Evolutionary conservation across 2,888 invertebrate species (phyloP), one percentile per base, ranked within the genome.

Genomic region (Drosophila macrospina): DNA sequence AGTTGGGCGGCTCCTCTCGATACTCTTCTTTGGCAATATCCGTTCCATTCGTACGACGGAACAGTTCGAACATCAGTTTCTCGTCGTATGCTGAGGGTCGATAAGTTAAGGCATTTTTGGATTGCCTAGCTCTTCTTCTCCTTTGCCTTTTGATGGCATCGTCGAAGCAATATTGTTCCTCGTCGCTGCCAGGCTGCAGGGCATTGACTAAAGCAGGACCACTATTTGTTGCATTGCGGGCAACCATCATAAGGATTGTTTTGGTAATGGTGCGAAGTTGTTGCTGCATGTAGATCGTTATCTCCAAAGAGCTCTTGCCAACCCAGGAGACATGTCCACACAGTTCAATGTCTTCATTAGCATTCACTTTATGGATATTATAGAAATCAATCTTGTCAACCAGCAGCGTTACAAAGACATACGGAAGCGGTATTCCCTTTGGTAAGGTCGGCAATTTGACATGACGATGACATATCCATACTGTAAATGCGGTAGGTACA

Each of bases 281-380:
- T 90, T 96, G 95, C 77, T 95, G 95, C 48, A 96, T 88, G 92
- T 94, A 94, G 52, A 96, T 94, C 0, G 94, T 94, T 5, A 95
- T 93, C 91, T 96, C 96, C 90, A 96, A 92, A 0, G 96, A 95
- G 6, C 95, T 94, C 52, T 89, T 93, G 1, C 96, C 96, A 0
- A 95, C 95, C 95, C 95, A 96, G 4, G 95, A 94, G 0, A 96
- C 95, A 84, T 95, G 95, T 1, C 96, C 96, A 2, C 94, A 94
- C 16, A 96, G 91, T 66, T 94, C 93, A 54, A 96, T 94, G 89
- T 96, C 96, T 61, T 93, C 92, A 64, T 92, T 90, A 0, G 93
- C 91, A 78, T 91, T 92, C 1, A 93, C 91, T 1, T 77, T 71
- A 4, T 59, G 16, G 0, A 44, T 28, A 28, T 59, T 55, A 0